phyloP scores from a whole-genome alignment of 2,888 invertebrate species.

The Helobdella robusta region DNA sequence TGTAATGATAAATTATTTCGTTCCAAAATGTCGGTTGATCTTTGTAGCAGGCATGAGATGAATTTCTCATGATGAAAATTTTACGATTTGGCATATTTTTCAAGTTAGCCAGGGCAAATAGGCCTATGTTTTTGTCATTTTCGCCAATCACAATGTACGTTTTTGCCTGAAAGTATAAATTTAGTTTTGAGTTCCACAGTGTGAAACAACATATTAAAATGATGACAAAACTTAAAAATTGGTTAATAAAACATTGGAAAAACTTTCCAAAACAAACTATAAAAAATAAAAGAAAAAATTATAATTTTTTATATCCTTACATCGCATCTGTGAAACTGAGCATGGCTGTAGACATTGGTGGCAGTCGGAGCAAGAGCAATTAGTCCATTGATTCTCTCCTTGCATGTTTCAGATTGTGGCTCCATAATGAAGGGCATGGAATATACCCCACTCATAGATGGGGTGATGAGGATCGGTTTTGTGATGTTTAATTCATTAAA shows the following conservation, averaged over 20 bases:
- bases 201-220: too few relatives aligned
- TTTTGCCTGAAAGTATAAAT: too few relatives aligned
- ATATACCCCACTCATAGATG: constrained; percentile 53
- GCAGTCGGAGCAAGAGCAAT: constrained; percentile 50
- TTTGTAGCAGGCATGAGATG: constrained; percentile 51
- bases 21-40: constrained; percentile 50
- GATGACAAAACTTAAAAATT: background rate
- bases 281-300: background rate
- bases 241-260: background rate
- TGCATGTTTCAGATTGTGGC: constrained; percentile 38
- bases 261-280: background rate
- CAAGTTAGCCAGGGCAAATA: constrained; percentile 42
- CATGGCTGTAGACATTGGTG: constrained; percentile 38
- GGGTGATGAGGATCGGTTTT: constrained; percentile 50
- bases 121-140: constrained; percentile 47
- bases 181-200: background rate
- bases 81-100: constrained; percentile 46
- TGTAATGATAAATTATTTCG: constrained; percentile 48
- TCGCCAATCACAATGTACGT: constrained; percentile 52
- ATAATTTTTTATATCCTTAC: constrained; percentile 32
- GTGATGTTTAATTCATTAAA: constrained; percentile 40
- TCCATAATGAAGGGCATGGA: constrained; percentile 49
- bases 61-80: constrained; percentile 44
- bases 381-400: constrained; percentile 43
- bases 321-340: constrained; percentile 37